Conservation (phyloP, 2,888 invertebrate species). For the Argyresthia goedartella region DNA sequence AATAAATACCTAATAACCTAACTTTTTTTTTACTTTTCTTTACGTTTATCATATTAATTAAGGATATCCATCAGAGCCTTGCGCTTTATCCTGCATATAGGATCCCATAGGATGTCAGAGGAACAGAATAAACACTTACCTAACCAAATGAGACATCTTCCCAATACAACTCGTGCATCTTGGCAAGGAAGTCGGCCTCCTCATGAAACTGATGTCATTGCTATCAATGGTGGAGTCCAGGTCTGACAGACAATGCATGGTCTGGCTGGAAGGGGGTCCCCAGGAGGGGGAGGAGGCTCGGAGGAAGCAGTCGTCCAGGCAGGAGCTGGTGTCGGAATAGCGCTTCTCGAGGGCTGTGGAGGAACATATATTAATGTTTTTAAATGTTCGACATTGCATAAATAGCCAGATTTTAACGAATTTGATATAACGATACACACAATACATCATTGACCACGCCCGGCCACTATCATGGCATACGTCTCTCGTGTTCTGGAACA, state of each 20-base stretch:
- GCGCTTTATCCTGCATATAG: too few relatives aligned
- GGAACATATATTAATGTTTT: background rate
- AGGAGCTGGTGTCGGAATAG: slow-evolving; percentile 57
- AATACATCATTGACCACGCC: too few relatives aligned
- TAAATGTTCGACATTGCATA: background rate
- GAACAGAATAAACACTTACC: slow-evolving; percentile 21
- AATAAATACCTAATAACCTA: too few relatives aligned
- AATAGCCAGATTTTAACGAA: too few relatives aligned
- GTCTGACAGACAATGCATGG: slow-evolving; percentile 61
- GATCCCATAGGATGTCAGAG: too few relatives aligned
- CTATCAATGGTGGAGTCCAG: slow-evolving; percentile 48
- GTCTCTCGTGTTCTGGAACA: too few relatives aligned
- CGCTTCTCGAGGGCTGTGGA: slow-evolving; percentile 54
- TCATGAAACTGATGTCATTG: slow-evolving; percentile 50
- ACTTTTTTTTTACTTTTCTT: too few relatives aligned
- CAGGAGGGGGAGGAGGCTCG: slow-evolving; percentile 57
- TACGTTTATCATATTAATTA: too few relatives aligned
- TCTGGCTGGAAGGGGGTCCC: slow-evolving; percentile 51
- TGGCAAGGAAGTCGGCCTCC: slow-evolving; percentile 60
- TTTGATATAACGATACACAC: too few relatives aligned
- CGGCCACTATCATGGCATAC: too few relatives aligned
- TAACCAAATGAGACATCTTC: slow-evolving; percentile 77
- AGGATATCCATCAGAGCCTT: too few relatives aligned
- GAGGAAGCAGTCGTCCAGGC: slow-evolving; percentile 57
- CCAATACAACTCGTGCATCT: slow-evolving; percentile 84